Base-by-base conservation (phyloP, 2,888 invertebrate genomes). In the Himalopsyche japonica region DNA sequence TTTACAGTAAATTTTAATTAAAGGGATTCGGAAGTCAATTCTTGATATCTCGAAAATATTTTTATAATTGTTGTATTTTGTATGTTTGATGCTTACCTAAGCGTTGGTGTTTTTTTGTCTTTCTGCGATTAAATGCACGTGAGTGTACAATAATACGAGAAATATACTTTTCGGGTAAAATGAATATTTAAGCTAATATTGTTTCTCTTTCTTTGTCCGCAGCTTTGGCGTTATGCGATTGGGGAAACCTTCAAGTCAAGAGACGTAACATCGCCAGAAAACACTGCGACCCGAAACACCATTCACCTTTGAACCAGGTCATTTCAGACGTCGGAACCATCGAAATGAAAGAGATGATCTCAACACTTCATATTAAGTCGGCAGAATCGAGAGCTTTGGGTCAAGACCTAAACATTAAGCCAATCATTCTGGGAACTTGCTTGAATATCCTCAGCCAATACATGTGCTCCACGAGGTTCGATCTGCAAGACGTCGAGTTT, bases 181-280 rank as follows among this genome's bases (percentile, higher is more conserved):
- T 37, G 1, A 8, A 37, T 37, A 37, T 37, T 37, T 37, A 20
- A 18, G 49, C 3, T 43, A n/a, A 86, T 84, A 86, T 80, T 86
- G 87, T 18, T 20, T 70, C 86, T 88, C 88, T 87, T 86, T 88
- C 86, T 87, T 89, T 89, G 89, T 90, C 92, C 93, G 43, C 93
- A 97, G 97, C 97, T 85, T 91, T 97, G 88, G 97, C 97, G 0
- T 93, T 97, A 30, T 97, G 97, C 90, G 97, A 97, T 89, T 97
- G 97, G 97, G 97, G 97, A 0, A 94, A 94, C 85, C 92, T 97
- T 0, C 97, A 97, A 89, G 95, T 95, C 82, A 94, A 95, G 1
- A 92, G 97, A 5, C 93, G 97, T 37, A 95, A 96, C 89, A 91
- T 97, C 18, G 96, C 97, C 0, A 92, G 97, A 3, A 94, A 94